Evolutionary conservation across 2,888 invertebrate genomes (phyloP).

Genomic region (Athrips mouffetella): DNA sequence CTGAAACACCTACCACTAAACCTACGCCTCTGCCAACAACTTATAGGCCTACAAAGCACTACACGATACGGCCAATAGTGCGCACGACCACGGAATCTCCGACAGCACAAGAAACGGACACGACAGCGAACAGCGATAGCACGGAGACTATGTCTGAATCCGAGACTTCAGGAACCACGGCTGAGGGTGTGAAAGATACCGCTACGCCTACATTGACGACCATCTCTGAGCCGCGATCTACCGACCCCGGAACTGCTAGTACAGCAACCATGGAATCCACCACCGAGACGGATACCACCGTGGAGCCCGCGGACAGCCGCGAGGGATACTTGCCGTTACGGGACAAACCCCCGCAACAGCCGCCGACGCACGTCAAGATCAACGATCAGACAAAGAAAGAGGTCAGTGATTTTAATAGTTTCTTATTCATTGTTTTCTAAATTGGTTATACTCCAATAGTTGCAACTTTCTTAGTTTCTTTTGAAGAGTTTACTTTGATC

Average conservation of each 20-base stretch:
- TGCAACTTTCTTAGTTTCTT: slow-evolving; percentile 51
- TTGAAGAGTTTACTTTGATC: slow-evolving; percentile 44
- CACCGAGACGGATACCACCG: slow-evolving; percentile 54
- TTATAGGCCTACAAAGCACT: slow-evolving; percentile 70
- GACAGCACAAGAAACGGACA: slow-evolving; percentile 65
- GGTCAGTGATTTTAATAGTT: slow-evolving; percentile 68
- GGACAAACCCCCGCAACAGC: slow-evolving; percentile 61
- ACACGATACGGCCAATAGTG: slow-evolving; percentile 71
- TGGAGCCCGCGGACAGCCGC: slow-evolving; percentile 66
- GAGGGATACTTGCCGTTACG: slow-evolving; percentile 71
- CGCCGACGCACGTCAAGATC: slow-evolving; percentile 70
- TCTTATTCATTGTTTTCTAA: slow-evolving; percentile 48
- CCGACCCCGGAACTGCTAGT: slow-evolving; percentile 57
- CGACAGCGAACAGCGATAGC: slow-evolving; percentile 69
- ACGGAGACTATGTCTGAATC: slow-evolving; percentile 68
- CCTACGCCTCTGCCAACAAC: slow-evolving; percentile 51
- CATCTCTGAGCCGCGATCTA: slow-evolving; percentile 50
- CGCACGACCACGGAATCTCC: slow-evolving; percentile 60
- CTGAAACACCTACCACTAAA: slow-evolving; percentile 49
- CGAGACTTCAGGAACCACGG: slow-evolving; percentile 57
- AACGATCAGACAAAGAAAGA: slow-evolving; percentile 77
- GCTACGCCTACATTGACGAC: slow-evolving; percentile 53
- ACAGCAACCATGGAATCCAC: slow-evolving; percentile 56
- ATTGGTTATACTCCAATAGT: slow-evolving; percentile 68
- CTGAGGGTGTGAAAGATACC: slow-evolving; percentile 36